Conservation (phyloP, 2,888 invertebrate species). For the Lysandra bellargus region DNA sequence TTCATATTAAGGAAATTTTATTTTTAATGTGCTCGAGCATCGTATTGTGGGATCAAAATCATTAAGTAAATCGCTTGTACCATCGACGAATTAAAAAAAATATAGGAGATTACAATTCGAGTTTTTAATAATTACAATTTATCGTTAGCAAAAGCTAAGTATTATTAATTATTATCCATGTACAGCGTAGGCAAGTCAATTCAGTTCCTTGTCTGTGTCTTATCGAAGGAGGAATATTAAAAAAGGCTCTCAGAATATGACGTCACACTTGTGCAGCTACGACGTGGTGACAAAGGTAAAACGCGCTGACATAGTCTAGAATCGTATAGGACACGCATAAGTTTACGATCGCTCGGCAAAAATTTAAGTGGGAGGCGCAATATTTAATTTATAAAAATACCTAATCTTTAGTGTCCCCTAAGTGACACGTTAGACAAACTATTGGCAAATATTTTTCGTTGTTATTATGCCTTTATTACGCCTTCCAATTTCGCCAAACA, state of each 20-base stretch:
- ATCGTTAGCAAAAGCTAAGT: conserved; percentile 30
- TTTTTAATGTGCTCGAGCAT: background rate
- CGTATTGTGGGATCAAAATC: background rate
- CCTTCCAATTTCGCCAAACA: too few relatives aligned
- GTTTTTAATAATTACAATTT: conserved; percentile 33
- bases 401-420: too few relatives aligned
- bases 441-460: too few relatives aligned
- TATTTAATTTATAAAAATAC: too few relatives aligned
- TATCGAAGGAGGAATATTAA: background rate
- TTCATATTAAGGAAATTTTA: background rate
- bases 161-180: conserved; percentile 31
- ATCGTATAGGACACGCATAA: too few relatives aligned
- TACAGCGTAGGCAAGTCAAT: conserved; percentile 32
- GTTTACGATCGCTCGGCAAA: too few relatives aligned
- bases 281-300: background rate
- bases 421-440: too few relatives aligned
- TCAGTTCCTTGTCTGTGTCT: conserved; percentile 30
- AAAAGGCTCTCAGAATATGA: background rate
- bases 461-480: too few relatives aligned
- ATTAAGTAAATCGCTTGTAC: conserved; percentile 1
- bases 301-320: too few relatives aligned
- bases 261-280: background rate
- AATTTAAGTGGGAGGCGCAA: too few relatives aligned
- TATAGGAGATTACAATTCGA: conserved; percentile 35
- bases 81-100: conserved; percentile 20